Evolutionary conservation across 2,113 vertebrate species (phyloP).

Genomic region (Vombatus ursinus): DNA sequence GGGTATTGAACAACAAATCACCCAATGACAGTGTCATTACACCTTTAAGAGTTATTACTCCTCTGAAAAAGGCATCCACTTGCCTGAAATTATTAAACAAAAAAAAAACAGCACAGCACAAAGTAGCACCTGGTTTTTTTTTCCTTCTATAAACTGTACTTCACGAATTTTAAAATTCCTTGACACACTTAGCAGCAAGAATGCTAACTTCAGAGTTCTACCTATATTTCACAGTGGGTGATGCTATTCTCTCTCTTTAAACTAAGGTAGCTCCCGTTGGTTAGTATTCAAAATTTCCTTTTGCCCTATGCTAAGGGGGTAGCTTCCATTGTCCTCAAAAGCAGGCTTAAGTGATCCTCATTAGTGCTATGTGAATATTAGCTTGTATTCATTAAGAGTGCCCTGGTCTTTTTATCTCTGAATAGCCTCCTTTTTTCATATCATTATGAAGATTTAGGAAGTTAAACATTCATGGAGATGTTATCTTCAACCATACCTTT

Average conservation of each 20-base stretch:
- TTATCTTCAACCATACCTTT: conserved; percentile 1
- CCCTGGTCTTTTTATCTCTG: not conserved
- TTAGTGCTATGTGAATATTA: not conserved
- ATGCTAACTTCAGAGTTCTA: accelerated
- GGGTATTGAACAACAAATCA: not conserved
- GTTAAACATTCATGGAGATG: not conserved
- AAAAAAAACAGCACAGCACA: conserved; percentile 1
- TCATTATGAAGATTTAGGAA: conserved; percentile 40
- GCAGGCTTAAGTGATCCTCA: not conserved
- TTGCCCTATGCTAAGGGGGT: not conserved
- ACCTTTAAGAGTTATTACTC: conserved; percentile 1
- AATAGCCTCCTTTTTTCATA: not conserved
- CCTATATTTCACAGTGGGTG: accelerated
- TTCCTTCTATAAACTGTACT: not conserved
- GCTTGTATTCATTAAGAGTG: not conserved
- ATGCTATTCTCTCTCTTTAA: not conserved
- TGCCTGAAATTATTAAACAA: not conserved
- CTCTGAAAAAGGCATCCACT: not conserved
- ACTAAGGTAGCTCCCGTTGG: not conserved
- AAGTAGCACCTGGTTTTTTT: not conserved
- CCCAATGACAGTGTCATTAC: not conserved
- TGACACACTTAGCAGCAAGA: not conserved
- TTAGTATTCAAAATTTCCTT: not conserved
- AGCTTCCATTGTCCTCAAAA: not conserved
- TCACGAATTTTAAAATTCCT: not conserved